Conservation (phyloP, 2,113 vertebrate genomes). For the Genyomyrus donnyi region DNA sequence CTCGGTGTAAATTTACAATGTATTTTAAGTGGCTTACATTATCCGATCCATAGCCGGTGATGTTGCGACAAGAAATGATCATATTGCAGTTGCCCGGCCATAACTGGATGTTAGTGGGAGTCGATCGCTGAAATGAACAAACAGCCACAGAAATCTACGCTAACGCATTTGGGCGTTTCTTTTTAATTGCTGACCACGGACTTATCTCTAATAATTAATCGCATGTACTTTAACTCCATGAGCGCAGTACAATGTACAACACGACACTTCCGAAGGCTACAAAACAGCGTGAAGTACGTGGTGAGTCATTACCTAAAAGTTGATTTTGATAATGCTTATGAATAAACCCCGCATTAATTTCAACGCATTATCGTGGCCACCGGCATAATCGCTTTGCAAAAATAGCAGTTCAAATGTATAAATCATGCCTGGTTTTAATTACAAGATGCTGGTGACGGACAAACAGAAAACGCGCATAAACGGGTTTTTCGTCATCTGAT, state of each 20-base stretch:
- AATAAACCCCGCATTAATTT: background rate
- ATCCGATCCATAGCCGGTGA: background rate
- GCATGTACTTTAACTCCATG: background rate
- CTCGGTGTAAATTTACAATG: background rate
- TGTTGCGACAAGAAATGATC: background rate
- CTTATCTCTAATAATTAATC: background rate
- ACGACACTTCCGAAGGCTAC: background rate
- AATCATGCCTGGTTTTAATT: background rate
- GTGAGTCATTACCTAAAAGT: background rate
- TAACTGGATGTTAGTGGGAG: background rate
- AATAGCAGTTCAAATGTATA: background rate
- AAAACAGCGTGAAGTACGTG: background rate
- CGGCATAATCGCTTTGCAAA: background rate
- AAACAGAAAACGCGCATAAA: background rate
- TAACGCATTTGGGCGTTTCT: background rate
- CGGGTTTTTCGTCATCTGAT: background rate
- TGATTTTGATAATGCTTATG: background rate
- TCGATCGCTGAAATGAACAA: background rate
- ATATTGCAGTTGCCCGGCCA: background rate
- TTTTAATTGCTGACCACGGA: background rate
- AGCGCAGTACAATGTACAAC: background rate
- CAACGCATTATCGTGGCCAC: background rate
- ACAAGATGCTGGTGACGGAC: background rate
- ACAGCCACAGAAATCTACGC: background rate
- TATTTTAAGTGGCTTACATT: background rate